These are phyloP conservation scores for Diachasma alloeum DNA, from an alignment of 1,140 invertebrate genomes.

Conservation along the genomic window DNA sequence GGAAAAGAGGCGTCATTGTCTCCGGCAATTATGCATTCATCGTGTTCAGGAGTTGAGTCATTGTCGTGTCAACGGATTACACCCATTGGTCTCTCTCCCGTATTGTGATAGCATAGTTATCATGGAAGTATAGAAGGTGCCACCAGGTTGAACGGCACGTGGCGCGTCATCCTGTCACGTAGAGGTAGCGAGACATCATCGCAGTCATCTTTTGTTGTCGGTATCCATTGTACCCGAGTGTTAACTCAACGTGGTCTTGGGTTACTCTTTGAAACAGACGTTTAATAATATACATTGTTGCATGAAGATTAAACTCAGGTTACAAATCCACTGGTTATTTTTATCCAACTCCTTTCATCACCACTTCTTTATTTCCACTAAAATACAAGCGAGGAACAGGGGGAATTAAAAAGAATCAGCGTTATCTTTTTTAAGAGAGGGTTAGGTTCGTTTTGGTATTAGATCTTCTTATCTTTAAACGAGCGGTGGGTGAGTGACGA, in stretches of 20 bases:
- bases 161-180: constrained; percentile 32
- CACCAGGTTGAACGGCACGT: constrained; percentile 16
- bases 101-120: background rate
- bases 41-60: background rate
- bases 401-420: background rate
- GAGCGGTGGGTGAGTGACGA: constrained; percentile 12
- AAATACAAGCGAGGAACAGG: background rate
- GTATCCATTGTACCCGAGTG: background rate
- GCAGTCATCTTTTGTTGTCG: constrained; percentile 3
- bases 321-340: background rate
- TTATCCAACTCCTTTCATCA: background rate
- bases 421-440: constrained; percentile 10
- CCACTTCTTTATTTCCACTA: background rate
- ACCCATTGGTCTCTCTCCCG: background rate
- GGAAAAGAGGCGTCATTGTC: background rate
- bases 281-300: background rate
- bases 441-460: constrained; percentile 8
- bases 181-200: background rate
- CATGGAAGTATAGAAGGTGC: background rate
- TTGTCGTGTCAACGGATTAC: background rate
- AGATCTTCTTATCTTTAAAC: constrained; percentile 13
- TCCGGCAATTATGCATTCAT: background rate
- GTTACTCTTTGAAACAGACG: background rate
- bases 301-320: background rate
- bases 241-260: background rate